phyloP scores from a whole-genome alignment of 2,888 invertebrate species.

The Leptarthrus brevirostris region DNA sequence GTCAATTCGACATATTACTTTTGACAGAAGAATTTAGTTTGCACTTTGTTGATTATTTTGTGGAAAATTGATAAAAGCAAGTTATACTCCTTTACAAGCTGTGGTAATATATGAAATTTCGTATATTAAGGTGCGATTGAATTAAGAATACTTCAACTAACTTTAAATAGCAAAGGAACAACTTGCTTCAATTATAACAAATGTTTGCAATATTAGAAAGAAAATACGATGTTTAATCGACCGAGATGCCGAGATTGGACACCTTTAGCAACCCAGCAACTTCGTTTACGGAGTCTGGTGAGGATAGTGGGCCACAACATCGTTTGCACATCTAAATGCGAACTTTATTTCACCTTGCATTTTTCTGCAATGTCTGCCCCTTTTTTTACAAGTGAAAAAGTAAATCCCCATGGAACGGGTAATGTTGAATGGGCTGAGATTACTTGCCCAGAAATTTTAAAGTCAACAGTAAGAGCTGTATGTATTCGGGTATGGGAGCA shows the following conservation, averaged over 20 bases:
- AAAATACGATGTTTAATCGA: conserved; percentile 60
- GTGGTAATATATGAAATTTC: no score
- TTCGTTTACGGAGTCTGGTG: conserved; percentile 81
- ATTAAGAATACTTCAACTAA: no score
- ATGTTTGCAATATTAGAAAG: no score
- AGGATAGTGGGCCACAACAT: conserved; percentile 79
- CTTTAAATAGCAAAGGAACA: no score
- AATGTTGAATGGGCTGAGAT: conserved; percentile 87
- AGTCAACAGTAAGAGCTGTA: conserved; percentile 66
- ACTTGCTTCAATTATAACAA: no score
- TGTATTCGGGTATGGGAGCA: conserved; percentile 65
- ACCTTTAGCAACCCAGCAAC: conserved; percentile 85
- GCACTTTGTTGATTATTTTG: no score
- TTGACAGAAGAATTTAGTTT: no score
- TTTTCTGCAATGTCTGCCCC: conserved; percentile 84
- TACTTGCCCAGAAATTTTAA: conserved; percentile 72
- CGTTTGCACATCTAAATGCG: conserved; percentile 64
- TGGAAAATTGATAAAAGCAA: no score
- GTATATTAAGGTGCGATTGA: no score
- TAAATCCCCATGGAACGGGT: conserved; percentile 73
- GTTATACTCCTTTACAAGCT: no score
- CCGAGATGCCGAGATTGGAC: conserved; percentile 83
- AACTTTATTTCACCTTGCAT: conserved; percentile 84
- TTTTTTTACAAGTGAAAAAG: conserved; percentile 84
- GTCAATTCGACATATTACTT: no score